A percentile compares a stretch with the other conserved stretches of the same genome.
Conservation (phyloP, 2,113 vertebrate genomes). For the Semnornis frantzii region DNA sequence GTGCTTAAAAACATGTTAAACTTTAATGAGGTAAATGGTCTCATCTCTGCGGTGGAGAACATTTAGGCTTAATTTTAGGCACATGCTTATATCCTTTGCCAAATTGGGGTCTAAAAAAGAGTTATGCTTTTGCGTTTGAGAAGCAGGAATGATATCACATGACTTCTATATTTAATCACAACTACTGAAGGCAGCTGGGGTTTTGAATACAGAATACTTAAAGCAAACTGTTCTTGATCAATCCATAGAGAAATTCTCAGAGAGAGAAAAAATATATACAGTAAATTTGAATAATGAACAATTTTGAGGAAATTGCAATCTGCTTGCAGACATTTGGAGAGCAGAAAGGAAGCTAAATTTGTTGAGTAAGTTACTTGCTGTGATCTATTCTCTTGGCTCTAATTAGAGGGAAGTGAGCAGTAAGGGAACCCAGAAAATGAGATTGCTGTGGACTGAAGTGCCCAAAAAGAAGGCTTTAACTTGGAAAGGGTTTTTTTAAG, state of each 20-base stretch:
- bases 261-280: constrained; percentile 69
- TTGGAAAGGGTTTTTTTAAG: background rate
- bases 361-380: constrained; percentile 68
- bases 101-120: constrained; percentile 62
- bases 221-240: constrained; percentile 72
- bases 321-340: constrained; percentile 71
- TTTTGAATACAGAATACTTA: constrained; percentile 70
- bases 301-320: constrained; percentile 74
- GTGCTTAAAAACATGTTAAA: constrained; percentile 54
- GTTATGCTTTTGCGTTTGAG: constrained; percentile 59
- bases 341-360: constrained; percentile 70
- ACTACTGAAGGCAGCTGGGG: constrained; percentile 68
- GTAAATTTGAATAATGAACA: constrained; percentile 74
- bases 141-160: constrained; percentile 50
- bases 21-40: constrained; percentile 62
- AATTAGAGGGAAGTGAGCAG: constrained; percentile 64
- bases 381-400: constrained; percentile 71
- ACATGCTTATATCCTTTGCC: constrained; percentile 57
- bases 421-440: constrained; percentile 63
- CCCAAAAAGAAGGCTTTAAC: constrained; percentile 42
- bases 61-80: constrained; percentile 61
- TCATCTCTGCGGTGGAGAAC: constrained; percentile 47
- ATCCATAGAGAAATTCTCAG: constrained; percentile 66
- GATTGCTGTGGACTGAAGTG: constrained; percentile 54
- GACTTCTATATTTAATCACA: constrained; percentile 74